phyloP scores from a whole-genome alignment of 2,113 vertebrate genomes.

The Ceyx margarethae region DNA sequence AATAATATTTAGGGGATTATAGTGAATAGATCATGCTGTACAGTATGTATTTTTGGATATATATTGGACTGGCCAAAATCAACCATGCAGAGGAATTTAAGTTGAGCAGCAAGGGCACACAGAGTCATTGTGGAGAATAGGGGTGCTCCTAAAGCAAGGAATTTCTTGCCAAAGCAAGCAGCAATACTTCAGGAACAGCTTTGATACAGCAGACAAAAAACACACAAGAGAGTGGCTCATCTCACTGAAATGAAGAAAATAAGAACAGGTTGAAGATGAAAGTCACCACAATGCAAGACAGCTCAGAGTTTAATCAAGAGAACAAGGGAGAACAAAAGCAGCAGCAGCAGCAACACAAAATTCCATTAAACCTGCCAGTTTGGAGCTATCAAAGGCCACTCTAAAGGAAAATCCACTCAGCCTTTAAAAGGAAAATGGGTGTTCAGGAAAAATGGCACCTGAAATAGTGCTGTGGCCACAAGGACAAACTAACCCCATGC shows the following conservation, averaged over 20 bases:
- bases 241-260: neutral
- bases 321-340: neutral
- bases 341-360: neutral
- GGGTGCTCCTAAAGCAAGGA: neutral
- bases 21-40: neutral
- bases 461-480: neutral
- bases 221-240: neutral
- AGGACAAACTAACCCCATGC: neutral
- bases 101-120: neutral
- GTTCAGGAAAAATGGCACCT: neutral
- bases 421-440: neutral
- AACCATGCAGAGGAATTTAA: neutral
- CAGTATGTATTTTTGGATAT: neutral
- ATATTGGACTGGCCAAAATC: neutral
- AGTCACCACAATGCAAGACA: neutral
- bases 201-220: neutral
- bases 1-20: neutral
- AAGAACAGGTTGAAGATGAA: neutral
- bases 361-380: neutral
- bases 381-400: neutral
- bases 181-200: neutral
- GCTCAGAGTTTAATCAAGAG: neutral
- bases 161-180: neutral
- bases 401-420: neutral
- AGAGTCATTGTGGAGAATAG: neutral